These are phyloP conservation scores for Gambusia yucatana DNA, from an alignment of 2,797 vertebrate species.

Conservation along the genomic window DNA sequence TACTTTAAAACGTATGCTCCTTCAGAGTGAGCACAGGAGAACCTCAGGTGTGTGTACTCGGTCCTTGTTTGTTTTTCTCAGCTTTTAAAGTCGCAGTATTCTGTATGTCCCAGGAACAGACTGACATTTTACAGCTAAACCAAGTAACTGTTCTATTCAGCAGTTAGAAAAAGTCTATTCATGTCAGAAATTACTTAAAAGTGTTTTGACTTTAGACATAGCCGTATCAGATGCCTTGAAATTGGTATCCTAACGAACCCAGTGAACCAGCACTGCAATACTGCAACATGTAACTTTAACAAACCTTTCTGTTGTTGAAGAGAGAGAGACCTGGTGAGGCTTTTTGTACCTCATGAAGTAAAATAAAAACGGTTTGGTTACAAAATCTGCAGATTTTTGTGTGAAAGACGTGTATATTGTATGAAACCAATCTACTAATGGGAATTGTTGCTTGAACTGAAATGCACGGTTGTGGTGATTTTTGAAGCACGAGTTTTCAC, in stretches of 20 bases:
- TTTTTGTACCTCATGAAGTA: background rate
- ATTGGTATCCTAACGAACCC: background rate
- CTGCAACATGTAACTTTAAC: background rate
- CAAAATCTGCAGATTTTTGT: slow-evolving; percentile 19
- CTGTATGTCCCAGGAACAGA: too few species aligned
- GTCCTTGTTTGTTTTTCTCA: too few species aligned
- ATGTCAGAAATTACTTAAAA: too few species aligned
- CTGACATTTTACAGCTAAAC: too few species aligned
- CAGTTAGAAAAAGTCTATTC: too few species aligned
- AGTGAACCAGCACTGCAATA: background rate
- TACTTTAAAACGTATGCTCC: too few species aligned
- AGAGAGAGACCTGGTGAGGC: background rate
- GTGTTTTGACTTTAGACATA: too few species aligned
- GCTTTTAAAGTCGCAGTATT: too few species aligned
- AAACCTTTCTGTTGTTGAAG: background rate
- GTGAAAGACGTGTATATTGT: slow-evolving; percentile 19
- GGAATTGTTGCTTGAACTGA: slow-evolving; percentile 68
- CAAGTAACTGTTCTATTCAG: too few species aligned
- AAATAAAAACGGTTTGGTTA: slow-evolving; percentile 10
- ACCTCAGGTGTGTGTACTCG: too few species aligned
- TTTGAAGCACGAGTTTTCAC: slow-evolving; percentile 82
- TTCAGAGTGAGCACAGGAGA: too few species aligned
- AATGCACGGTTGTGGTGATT: slow-evolving; percentile 84
- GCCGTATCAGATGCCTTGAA: too few species aligned
- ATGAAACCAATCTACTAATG: slow-evolving; percentile 60